Conservation (phyloP, 2,797 vertebrate genomes). For the Thunnus albacares region DNA sequence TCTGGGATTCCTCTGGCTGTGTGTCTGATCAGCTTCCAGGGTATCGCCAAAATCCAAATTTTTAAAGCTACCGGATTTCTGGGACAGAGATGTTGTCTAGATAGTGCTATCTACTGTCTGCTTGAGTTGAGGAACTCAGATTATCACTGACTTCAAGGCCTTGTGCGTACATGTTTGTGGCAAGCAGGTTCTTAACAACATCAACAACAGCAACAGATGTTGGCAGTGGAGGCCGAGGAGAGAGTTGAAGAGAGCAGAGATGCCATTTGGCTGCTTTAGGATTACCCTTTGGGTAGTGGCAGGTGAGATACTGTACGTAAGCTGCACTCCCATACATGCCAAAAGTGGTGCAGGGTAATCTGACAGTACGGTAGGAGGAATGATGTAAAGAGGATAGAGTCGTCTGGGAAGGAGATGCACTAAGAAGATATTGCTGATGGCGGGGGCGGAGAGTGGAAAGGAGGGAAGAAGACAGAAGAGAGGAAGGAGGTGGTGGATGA, state of each 20-base stretch:
- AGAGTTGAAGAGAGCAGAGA: conserved; percentile 34
- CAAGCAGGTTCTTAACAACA: conserved; percentile 11
- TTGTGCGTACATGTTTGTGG: conserved; percentile 10
- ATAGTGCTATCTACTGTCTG: conserved; percentile 9
- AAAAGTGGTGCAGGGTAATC: conserved; percentile 23
- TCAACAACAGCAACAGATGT: conserved; percentile 44
- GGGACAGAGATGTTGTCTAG: background rate
- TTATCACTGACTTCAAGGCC: conserved; percentile 4
- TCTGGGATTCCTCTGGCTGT: conserved; percentile 51
- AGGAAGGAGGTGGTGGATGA: conserved; percentile 1
- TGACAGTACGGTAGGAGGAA: conserved; percentile 13
- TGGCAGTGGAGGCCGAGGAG: conserved; percentile 22
- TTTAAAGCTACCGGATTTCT: conserved; percentile 31
- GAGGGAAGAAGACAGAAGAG: background rate
- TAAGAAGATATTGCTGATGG: conserved; percentile 19
- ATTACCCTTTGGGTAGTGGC: conserved; percentile 41
- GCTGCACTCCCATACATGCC: conserved; percentile 3
- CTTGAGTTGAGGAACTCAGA: background rate
- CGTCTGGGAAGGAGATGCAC: conserved; percentile 42
- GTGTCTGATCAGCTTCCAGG: conserved; percentile 47
- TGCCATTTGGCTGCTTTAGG: conserved; percentile 32
- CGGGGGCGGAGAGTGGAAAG: background rate
- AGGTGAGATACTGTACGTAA: conserved; percentile 35
- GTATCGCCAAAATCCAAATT: conserved; percentile 41
- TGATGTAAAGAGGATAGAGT: conserved; percentile 44